Conservation (phyloP, 2,113 vertebrate species). For the Oreochromis spilurus region DNA sequence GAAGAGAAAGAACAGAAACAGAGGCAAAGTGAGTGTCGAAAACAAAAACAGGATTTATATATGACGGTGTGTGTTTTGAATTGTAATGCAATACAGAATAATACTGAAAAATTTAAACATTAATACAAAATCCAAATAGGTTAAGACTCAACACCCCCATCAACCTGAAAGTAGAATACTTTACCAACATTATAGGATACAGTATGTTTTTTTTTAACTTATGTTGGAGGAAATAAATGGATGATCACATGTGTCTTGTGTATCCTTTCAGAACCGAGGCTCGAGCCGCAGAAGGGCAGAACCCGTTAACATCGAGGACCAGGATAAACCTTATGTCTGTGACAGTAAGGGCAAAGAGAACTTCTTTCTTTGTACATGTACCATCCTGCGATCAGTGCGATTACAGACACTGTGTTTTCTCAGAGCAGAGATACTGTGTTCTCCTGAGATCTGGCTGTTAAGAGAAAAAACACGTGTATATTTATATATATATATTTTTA, state of each 20-base stretch:
- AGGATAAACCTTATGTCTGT: constrained; percentile 98
- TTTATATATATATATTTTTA: background rate
- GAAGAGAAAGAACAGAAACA: constrained; percentile 92
- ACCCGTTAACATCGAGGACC: constrained; percentile 83
- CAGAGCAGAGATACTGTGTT: background rate
- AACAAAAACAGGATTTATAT: background rate
- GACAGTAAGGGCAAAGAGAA: constrained; percentile 83
- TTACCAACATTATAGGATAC: background rate
- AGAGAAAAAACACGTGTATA: background rate
- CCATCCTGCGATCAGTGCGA: background rate
- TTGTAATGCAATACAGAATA: background rate
- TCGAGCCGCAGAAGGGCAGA: constrained; percentile 88
- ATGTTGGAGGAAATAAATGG: background rate
- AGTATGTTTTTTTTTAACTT: background rate
- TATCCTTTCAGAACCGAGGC: constrained; percentile 81
- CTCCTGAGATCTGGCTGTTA: background rate
- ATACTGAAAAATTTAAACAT: background rate
- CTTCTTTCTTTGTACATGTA: background rate
- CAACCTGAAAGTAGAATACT: background rate
- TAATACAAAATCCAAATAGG: background rate
- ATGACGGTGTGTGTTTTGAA: background rate
- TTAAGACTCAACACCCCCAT: background rate
- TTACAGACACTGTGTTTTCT: background rate
- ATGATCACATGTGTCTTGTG: background rate
- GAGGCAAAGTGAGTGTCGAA: constrained; percentile 85